These are phyloP conservation scores for Zaprionus gabonicus DNA, from an alignment of 1,140 invertebrate genomes.

Conservation along the genomic window DNA sequence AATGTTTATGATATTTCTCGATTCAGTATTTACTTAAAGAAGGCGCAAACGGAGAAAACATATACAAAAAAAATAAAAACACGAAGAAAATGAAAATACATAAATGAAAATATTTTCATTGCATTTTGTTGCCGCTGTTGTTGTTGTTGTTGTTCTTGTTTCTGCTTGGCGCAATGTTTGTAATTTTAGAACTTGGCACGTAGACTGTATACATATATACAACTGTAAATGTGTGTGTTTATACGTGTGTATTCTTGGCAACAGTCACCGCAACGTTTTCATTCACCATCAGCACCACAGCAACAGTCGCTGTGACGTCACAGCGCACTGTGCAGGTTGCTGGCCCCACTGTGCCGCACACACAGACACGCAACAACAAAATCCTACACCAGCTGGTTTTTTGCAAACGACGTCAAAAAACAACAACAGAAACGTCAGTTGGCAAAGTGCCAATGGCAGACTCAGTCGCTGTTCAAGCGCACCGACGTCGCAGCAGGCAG, in stretches of 20 bases:
- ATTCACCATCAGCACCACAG: slow-evolving; percentile 36
- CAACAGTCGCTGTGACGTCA: slow-evolving; percentile 49
- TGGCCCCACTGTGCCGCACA: slow-evolving; percentile 64
- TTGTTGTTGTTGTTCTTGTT: slow-evolving; percentile 22
- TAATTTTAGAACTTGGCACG: slow-evolving; percentile 82
- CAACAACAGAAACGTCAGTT: slow-evolving; percentile 38
- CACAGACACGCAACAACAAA: slow-evolving; percentile 27
- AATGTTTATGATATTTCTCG: slow-evolving; percentile 3
- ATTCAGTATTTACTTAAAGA: slow-evolving; percentile 1
- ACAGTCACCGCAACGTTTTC: slow-evolving; percentile 42
- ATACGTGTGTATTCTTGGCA: slow-evolving; percentile 44
- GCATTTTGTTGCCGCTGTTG: slow-evolving; percentile 16
- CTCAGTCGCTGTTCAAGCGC: slow-evolving; percentile 5
- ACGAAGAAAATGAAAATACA: slow-evolving; percentile 12
- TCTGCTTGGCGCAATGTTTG: slow-evolving; percentile 53
- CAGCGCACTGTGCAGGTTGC: slow-evolving; percentile 48
- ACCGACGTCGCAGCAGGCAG: slow-evolving; percentile 11
- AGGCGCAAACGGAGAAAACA: background rate
- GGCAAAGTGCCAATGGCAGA: slow-evolving; percentile 59
- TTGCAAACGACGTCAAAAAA: slow-evolving; percentile 48
- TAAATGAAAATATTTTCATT: slow-evolving; percentile 42
- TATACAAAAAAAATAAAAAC: background rate
- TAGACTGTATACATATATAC: slow-evolving; percentile 29
- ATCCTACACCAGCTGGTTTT: slow-evolving; percentile 49
- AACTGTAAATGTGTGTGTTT: slow-evolving; percentile 1